phyloP scores from a whole-genome alignment of 2,797 vertebrate species.

The Lepus townsendii region DNA sequence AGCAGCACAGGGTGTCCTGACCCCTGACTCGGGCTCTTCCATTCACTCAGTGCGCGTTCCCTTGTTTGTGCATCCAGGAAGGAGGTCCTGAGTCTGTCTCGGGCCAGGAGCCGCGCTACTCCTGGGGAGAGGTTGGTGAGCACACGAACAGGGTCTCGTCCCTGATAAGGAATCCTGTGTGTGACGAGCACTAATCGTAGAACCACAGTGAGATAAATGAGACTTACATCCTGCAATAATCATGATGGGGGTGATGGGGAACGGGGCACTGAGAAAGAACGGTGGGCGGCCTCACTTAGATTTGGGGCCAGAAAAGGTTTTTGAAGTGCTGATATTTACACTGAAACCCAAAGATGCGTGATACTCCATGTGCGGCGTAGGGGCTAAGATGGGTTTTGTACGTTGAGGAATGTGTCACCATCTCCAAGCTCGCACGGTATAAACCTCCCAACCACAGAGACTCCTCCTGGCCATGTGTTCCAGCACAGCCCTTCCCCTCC shows the following conservation, averaged over 20 bases:
- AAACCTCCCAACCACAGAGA: not conserved
- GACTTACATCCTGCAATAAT: not conserved
- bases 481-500: not conserved
- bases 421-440: not conserved
- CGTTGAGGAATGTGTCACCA: not conserved
- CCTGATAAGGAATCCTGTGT: not conserved
- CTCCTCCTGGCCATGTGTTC: not conserved
- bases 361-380: not conserved
- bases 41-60: not conserved
- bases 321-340: not conserved
- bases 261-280: not conserved
- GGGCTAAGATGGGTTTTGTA: not conserved
- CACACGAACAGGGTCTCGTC: not conserved
- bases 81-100: not conserved
- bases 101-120: not conserved
- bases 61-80: not conserved
- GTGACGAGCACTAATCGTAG: not conserved
- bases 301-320: not conserved
- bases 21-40: not conserved
- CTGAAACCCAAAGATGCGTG: not conserved
- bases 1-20: not conserved
- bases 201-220: not conserved
- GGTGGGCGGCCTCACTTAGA: not conserved
- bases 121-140: not conserved
- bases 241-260: not conserved